Evolutionary conservation across 2,888 invertebrate species (phyloP).

Genomic region (Celastrina argiolus): DNA sequence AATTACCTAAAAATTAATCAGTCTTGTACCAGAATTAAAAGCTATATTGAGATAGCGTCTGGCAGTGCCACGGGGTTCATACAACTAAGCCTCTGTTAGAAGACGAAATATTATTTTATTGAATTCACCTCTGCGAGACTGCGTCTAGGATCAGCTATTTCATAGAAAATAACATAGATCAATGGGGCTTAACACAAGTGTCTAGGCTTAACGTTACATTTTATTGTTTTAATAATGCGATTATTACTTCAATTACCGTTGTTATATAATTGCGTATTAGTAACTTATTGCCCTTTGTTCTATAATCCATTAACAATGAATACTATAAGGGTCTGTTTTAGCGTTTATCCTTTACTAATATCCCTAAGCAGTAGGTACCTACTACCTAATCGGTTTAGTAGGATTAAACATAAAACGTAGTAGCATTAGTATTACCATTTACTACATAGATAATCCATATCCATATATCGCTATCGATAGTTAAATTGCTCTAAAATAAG

Average conservation of each 20-base stretch:
- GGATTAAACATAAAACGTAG: not conserved
- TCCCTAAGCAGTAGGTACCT: no score
- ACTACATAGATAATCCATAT: not conserved
- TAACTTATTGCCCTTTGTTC: not conserved
- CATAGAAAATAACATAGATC: not conserved
- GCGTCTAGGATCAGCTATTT: not conserved
- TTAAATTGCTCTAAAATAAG: not conserved
- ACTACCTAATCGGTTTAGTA: not conserved
- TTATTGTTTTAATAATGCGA: not conserved
- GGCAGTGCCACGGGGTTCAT: no score
- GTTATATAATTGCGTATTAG: not conserved
- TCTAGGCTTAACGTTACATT: not conserved
- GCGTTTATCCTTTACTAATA: no score
- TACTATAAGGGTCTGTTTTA: no score
- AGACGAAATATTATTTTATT: no score
- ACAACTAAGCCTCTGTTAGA: no score
- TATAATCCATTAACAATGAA: no score
- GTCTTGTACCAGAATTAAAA: no score
- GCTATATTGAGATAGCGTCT: no score
- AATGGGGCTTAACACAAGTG: not conserved
- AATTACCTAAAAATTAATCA: not conserved
- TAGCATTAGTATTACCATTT: not conserved
- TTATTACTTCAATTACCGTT: not conserved
- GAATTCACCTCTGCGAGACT: no score
- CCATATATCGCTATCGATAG: not conserved